Percentiles rank a stretch among this genome's conserved stretches.
phyloP scores from a whole-genome alignment of 2,797 vertebrate species.

The Platalea minor region DNA sequence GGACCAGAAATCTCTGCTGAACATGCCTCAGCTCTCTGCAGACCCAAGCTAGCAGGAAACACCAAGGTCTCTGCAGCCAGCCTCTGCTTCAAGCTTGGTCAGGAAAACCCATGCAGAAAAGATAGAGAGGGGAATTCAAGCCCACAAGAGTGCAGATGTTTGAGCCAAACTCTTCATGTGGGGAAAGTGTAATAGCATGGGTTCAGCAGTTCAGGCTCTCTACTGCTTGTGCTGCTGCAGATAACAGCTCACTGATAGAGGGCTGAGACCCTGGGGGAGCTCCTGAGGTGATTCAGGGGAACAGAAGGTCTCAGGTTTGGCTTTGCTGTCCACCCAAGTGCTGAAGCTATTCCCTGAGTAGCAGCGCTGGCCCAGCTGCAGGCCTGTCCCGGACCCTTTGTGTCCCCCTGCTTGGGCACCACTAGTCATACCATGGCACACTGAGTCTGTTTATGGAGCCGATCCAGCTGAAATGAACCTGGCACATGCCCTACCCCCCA shows the following conservation, averaged over 20 bases:
- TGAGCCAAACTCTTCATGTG: not conserved
- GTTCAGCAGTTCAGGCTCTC: not conserved
- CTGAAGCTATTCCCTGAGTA: not conserved
- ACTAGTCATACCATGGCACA: rapidly evolving
- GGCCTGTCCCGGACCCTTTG: rapidly evolving
- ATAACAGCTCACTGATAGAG: not conserved
- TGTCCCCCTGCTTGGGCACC: not conserved
- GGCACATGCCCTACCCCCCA: rapidly evolving
- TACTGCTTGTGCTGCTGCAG: not conserved
- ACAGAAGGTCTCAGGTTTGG: not conserved
- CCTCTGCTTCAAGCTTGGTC: not conserved
- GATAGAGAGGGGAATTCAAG: not conserved
- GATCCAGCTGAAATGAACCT: not conserved
- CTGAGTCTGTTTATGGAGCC: not conserved
- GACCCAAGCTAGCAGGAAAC: not conserved
- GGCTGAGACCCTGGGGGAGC: not conserved
- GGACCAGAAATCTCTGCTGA: not conserved
- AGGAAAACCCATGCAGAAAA: not conserved
- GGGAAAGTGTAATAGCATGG: not conserved
- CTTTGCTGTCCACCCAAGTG: not conserved
- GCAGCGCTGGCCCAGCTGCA: not conserved
- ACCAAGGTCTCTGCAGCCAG: not conserved
- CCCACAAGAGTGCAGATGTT: not conserved
- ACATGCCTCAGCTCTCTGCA: rapidly evolving
- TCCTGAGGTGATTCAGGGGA: not conserved